phyloP scores from a whole-genome alignment of 2,888 invertebrate genomes.

The Neocrepidodera transversa region DNA sequence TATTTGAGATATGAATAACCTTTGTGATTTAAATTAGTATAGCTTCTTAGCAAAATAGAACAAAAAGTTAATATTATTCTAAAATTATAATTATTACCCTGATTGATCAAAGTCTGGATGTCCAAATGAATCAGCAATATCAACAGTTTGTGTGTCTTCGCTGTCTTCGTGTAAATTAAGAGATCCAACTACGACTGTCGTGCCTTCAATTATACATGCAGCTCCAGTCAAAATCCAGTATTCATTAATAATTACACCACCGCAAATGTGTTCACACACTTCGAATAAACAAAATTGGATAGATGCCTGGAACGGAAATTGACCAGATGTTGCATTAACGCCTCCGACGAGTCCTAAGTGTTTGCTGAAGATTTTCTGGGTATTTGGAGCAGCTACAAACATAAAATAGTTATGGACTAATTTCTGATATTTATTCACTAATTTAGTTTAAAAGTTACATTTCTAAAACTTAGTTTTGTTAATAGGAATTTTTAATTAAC shows the following conservation, averaged over 20 bases:
- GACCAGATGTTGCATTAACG: conserved; percentile 15
- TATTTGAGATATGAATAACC: too few species aligned
- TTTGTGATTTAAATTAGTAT: too few species aligned
- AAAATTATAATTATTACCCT: too few species aligned
- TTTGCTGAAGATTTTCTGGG: conserved; percentile 33
- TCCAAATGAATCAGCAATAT: neutral
- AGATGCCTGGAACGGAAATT: conserved; percentile 4
- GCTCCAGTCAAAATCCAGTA: conserved; percentile 6
- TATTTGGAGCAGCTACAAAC: conserved; percentile 16
- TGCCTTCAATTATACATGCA: neutral
- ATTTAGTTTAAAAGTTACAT: too few species aligned
- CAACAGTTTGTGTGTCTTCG: neutral
- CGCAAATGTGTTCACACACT: neutral
- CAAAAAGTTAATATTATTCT: neutral
- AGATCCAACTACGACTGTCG: conserved; percentile 47
- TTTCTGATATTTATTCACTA: too few species aligned
- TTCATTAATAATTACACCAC: neutral
- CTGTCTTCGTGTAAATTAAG: conserved; percentile 38
- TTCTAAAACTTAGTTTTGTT: too few species aligned
- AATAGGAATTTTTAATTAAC: too few species aligned
- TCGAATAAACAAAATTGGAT: neutral
- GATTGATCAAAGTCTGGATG: neutral
- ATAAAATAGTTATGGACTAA: too few species aligned
- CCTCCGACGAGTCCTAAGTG: conserved; percentile 58
- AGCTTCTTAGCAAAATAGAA: neutral